These are phyloP conservation scores for Illadopsis cleaveri DNA, from an alignment of 2,113 vertebrate species.

Conservation along the genomic window DNA sequence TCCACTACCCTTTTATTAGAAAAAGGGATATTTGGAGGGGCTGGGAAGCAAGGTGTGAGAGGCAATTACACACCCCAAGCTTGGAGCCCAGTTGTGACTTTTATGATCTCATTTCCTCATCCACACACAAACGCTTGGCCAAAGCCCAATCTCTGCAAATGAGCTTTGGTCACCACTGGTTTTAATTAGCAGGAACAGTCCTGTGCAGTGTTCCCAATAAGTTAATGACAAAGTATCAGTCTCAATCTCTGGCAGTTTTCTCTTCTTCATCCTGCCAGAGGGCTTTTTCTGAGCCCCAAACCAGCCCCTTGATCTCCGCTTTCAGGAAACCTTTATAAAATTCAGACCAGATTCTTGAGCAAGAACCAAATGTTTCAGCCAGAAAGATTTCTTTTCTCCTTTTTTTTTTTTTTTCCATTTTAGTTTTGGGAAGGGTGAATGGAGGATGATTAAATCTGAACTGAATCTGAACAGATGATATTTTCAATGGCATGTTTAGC, in stretches of 20 bases:
- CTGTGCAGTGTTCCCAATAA: slow-evolving; percentile 55
- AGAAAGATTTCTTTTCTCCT: background rate
- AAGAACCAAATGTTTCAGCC: slow-evolving; percentile 61
- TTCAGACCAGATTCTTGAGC: slow-evolving; percentile 65
- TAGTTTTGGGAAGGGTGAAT: slow-evolving; percentile 36
- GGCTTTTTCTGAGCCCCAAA: slow-evolving; percentile 51
- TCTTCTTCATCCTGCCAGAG: slow-evolving; percentile 56
- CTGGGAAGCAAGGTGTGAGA: slow-evolving; percentile 36
- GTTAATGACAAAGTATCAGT: slow-evolving; percentile 62
- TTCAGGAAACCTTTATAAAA: slow-evolving; percentile 69
- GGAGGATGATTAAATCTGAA: slow-evolving; percentile 15
- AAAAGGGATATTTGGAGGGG: background rate
- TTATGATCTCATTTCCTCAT: slow-evolving; percentile 65
- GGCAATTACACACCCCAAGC: background rate
- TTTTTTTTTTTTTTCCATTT: background rate
- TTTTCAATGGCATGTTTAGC: slow-evolving; percentile 35
- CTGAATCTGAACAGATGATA: background rate
- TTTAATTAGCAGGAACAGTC: slow-evolving; percentile 67
- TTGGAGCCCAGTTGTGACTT: background rate
- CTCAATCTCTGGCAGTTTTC: slow-evolving; percentile 52
- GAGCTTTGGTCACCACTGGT: slow-evolving; percentile 62
- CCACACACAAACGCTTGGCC: slow-evolving; percentile 18
- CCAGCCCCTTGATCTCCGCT: slow-evolving; percentile 54
- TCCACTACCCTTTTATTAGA: background rate
- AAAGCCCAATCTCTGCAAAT: slow-evolving; percentile 39